A percentile compares a stretch with the other conserved stretches of the same genome.
These are phyloP conservation scores for Gymnosoma rotundatum DNA, from an alignment of 2,888 invertebrate genomes.

Conservation along the genomic window DNA sequence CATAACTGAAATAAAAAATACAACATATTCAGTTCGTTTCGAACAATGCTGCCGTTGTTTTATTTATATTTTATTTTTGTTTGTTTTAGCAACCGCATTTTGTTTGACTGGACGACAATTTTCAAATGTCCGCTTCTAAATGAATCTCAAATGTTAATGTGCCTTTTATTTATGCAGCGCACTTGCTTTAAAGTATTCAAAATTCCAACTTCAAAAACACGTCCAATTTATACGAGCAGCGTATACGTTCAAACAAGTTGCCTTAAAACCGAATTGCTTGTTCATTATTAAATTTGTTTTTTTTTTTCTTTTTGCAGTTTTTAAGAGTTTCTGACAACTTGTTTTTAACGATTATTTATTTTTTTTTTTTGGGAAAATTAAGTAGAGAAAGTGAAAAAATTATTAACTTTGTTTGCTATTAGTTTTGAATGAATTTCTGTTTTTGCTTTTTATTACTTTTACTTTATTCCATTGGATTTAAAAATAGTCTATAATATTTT, in stretches of 20 bases:
- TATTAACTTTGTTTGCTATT: conserved; percentile 62
- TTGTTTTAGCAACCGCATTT: background rate
- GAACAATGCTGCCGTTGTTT: background rate
- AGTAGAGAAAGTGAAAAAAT: conserved; percentile 80
- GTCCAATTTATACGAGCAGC: conserved; percentile 3
- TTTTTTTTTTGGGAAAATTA: conserved; percentile 68
- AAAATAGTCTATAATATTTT: no score
- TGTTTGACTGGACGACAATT: conserved; percentile 13
- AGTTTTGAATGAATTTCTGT: conserved; percentile 4
- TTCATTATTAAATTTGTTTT: background rate
- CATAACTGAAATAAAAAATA: conserved; percentile 76
- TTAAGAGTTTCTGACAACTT: conserved; percentile 12
- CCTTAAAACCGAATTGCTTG: conserved; percentile 29
- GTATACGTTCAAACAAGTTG: conserved; percentile 48
- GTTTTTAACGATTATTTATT: conserved; percentile 20
- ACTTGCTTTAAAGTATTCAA: no score
- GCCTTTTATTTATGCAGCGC: conserved; percentile 56
- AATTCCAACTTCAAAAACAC: background rate
- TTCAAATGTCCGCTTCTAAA: conserved; percentile 36
- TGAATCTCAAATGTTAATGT: conserved; percentile 43
- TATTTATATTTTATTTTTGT: background rate
- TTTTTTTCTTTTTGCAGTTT: no score
- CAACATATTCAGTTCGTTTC: conserved; percentile 24
- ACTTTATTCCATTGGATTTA: background rate
- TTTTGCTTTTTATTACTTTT: conserved; percentile 1